A percentile compares a stretch with the other conserved stretches of the same genome.
These are phyloP conservation scores for Ochropleura plecta DNA, from an alignment of 2,888 invertebrate species.

Conservation along the genomic window DNA sequence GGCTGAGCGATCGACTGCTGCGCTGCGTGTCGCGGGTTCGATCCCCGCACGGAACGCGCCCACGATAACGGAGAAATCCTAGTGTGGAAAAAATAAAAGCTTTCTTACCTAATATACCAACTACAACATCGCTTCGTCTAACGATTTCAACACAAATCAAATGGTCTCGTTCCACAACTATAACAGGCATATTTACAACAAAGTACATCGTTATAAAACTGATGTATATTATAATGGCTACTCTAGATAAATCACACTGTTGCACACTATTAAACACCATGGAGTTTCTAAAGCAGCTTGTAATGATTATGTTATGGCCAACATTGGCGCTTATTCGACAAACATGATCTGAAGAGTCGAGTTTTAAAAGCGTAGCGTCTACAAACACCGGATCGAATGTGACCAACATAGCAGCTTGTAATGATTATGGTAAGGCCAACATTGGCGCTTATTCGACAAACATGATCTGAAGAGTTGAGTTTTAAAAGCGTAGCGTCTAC, in stretches of 20 bases:
- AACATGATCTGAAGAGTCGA: background rate
- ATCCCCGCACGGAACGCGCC: too few species aligned
- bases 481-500: background rate
- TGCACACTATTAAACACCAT: constrained; percentile 31
- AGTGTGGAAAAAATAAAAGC: too few species aligned
- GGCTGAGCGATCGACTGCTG: too few species aligned
- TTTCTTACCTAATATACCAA: constrained; percentile 24
- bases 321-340: constrained; percentile 2
- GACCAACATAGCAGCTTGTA: constrained; percentile 22
- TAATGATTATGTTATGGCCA: constrained; percentile 7
- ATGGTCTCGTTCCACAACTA: constrained; percentile 26
- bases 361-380: background rate
- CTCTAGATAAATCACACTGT: constrained; percentile 38
- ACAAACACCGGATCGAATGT: too few species aligned
- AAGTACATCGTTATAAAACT: constrained; percentile 45
- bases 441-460: background rate
- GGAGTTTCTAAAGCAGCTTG: constrained; percentile 34
- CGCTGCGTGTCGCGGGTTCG: too few species aligned
- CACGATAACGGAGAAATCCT: too few species aligned
- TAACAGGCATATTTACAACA: constrained; percentile 30
- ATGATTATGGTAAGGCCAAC: constrained; percentile 4
- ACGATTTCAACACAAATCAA: constrained; percentile 35
- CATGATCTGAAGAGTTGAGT: background rate
- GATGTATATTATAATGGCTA: constrained; percentile 21
- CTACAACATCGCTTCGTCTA: constrained; percentile 7